These are phyloP conservation scores for Campoplex capitator DNA, from an alignment of 2,888 invertebrate species.

Conservation along the genomic window DNA sequence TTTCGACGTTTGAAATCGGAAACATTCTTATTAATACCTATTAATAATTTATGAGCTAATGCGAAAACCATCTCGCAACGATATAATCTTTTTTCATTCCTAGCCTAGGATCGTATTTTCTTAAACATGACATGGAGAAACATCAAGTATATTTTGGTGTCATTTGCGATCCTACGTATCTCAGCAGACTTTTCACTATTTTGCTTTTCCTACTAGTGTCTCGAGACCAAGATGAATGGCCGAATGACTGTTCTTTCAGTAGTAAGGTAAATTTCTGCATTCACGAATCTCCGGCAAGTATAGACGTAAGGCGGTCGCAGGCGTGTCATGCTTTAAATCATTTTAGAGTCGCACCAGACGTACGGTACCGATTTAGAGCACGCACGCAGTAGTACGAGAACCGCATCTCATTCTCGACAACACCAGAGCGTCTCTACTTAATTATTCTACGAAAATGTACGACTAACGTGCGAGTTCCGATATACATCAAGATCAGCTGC, in stretches of 20 bases:
- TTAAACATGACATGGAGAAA: background rate
- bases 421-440: conserved; percentile 62
- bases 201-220: conserved; percentile 35
- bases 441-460: conserved; percentile 61
- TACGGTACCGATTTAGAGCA: conserved; percentile 66
- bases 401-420: conserved; percentile 36
- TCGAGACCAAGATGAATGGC: conserved; percentile 67
- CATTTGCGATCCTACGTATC: background rate
- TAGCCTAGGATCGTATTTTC: background rate
- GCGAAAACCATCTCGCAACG: too few species aligned
- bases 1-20: background rate
- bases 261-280: conserved; percentile 55
- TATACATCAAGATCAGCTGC: conserved; percentile 60
- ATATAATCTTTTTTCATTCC: background rate
- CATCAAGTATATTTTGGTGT: background rate
- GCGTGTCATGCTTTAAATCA: conserved; percentile 66
- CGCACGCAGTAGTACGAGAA: conserved; percentile 1
- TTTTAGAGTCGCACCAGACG: conserved; percentile 64
- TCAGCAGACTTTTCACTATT: conserved; percentile 51
- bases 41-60: background rate
- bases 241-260: conserved; percentile 63
- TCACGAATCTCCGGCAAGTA: conserved; percentile 53
- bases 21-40: background rate
- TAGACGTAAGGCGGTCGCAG: conserved; percentile 56
- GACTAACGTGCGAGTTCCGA: conserved; percentile 20